Evolutionary conservation across 92 coral and sea anemone genomes (phyloP), one percentile per base, ranked within the genome.

Genomic region (Zoanthus sociatus): DNA sequence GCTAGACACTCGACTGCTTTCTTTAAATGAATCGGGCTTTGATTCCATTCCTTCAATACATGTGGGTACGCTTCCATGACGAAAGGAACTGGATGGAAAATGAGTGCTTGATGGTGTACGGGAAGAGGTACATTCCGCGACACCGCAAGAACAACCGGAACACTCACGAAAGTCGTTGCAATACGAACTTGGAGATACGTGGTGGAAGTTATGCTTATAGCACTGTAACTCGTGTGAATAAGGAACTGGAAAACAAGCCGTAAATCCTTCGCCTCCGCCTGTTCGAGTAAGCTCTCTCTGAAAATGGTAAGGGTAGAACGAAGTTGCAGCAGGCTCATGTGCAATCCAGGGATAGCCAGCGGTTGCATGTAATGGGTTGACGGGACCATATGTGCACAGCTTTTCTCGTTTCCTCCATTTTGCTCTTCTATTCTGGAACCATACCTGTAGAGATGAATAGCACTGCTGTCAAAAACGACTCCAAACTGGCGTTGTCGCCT

Each of bases 371-470:
- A 81, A 84, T 3, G 88, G 91, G 42, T 79, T 93, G 61, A 93
- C 87, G 0, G 94, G 88, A 50, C 98, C 98, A 90, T 93, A 97
- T 68, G 98, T 95, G 69, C 98, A 95, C 87, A 97, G 93, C 92
- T 97, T 97, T 88, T 97, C 99, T 4, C 99, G 89, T 53, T 97
- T 97, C 66, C 99, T 92, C 99, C 99, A 97, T 87, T 97, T 97
- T 13, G 99, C 99, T 87, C 99, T 84, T 79, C 99, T 92, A 90
- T 97, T 97, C 83, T 97, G 99, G 84, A 97, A 97, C 99, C 99
- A 97, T 42, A 97, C 99, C 99, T 97, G 73, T 51, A 81, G 78
- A 78, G 79, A 84, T 84, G 73, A 53, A 68, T 47, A 21, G 16
- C 70, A 84, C 13, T 78, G 61, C 60, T 33, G 55, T 85, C 60